phyloP scores from a whole-genome alignment of 2,113 vertebrate species.

The Heterochromis multidens region DNA sequence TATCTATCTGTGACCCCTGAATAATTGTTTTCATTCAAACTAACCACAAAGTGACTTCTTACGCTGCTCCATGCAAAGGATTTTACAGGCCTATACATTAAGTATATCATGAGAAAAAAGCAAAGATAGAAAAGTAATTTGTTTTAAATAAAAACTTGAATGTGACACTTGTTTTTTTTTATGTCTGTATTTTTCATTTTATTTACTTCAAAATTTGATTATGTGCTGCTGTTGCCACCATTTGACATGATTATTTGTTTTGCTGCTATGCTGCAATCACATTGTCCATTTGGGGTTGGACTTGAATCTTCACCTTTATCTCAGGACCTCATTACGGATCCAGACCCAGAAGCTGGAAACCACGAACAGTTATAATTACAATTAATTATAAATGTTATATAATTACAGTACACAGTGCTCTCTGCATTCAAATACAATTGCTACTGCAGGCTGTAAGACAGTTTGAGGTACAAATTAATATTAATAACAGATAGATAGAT shows the following conservation, averaged over 20 bases:
- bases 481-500: neutral
- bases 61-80: neutral
- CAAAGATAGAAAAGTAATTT: neutral
- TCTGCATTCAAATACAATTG: neutral
- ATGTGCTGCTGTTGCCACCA: neutral
- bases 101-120: neutral
- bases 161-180: neutral
- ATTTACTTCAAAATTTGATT: neutral
- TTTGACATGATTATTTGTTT: neutral
- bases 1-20: neutral
- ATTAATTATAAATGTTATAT: neutral
- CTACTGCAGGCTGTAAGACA: neutral
- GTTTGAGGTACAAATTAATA: neutral
- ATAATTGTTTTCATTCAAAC: neutral
- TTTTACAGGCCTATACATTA: neutral
- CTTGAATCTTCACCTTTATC: neutral
- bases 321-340: neutral
- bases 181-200: neutral
- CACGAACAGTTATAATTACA: neutral
- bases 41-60: neutral
- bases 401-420: neutral
- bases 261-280: neutral
- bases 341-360: neutral
- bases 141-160: neutral
- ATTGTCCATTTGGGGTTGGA: neutral